A percentile compares a stretch with the other conserved stretches of the same genome.
Conservation (phyloP, 1,140 invertebrate genomes). For the Saccostrea glomerata region DNA sequence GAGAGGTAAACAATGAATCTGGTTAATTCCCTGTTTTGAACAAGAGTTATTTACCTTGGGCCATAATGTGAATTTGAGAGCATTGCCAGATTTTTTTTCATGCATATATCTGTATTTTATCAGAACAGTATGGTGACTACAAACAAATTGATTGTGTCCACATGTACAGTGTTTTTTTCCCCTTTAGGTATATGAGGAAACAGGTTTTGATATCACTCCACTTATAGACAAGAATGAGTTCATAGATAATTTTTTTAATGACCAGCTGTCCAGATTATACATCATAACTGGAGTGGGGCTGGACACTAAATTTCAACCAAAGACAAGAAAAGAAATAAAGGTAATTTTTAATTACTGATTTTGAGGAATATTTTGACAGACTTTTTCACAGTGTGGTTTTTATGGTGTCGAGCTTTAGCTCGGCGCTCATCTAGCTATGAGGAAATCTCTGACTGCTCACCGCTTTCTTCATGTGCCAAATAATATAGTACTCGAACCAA, state of each 20-base stretch:
- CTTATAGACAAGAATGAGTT: slow-evolving; percentile 90
- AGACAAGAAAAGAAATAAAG: slow-evolving; percentile 96
- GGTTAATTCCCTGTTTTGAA: not conserved
- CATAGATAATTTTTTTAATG: slow-evolving; percentile 92
- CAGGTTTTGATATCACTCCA: slow-evolving; percentile 93
- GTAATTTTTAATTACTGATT: slow-evolving; percentile 55
- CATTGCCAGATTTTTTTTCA: too few relatives aligned
- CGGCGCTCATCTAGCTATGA: too few relatives aligned
- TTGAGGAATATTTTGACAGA: not conserved
- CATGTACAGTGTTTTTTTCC: not conserved
- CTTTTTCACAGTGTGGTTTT: too few relatives aligned
- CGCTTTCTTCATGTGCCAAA: too few relatives aligned
- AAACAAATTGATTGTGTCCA: too few relatives aligned
- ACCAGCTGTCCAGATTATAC: slow-evolving; percentile 93
- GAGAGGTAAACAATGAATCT: slow-evolving; percentile 85
- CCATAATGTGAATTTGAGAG: not conserved
- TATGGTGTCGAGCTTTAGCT: too few relatives aligned
- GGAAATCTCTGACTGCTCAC: too few relatives aligned
- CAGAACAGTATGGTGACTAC: too few relatives aligned
- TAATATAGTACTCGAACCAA: too few relatives aligned
- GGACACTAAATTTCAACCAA: slow-evolving; percentile 92
- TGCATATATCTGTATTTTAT: too few relatives aligned
- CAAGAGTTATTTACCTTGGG: not conserved
- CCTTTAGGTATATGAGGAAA: slow-evolving; percentile 93
- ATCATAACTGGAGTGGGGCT: slow-evolving; percentile 91